These are phyloP conservation scores for Eriosoma lanigerum DNA, from an alignment of 1,140 invertebrate genomes.

Conservation along the genomic window DNA sequence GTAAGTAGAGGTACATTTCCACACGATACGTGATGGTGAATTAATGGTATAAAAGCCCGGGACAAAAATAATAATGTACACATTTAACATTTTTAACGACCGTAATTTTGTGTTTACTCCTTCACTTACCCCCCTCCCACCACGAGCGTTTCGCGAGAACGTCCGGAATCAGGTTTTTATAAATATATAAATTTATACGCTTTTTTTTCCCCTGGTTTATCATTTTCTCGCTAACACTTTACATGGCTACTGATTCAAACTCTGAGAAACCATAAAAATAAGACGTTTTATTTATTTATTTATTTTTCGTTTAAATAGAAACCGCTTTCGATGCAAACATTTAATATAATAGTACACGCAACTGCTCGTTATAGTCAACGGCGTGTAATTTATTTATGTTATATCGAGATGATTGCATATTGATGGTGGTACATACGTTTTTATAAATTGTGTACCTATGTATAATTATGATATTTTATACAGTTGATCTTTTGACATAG, in stretches of 20 bases:
- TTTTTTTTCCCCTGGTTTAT: not conserved
- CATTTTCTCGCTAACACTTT: conserved; percentile 9
- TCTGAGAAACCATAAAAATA: conserved; percentile 15
- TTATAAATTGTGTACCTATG: not conserved
- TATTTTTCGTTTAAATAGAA: not conserved
- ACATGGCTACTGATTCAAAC: conserved; percentile 5
- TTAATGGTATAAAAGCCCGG: conserved; percentile 27
- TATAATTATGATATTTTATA: no score
- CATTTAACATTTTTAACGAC: conserved; percentile 22
- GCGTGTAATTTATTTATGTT: not conserved
- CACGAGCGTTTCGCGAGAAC: conserved; percentile 7
- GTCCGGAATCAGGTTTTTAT: conserved; percentile 16
- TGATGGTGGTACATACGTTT: not conserved
- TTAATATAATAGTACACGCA: not conserved
- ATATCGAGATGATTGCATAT: not conserved
- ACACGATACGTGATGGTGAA: conserved; percentile 3
- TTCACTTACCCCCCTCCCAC: not conserved
- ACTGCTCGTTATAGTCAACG: not conserved
- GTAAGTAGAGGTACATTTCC: no score
- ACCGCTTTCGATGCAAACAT: not conserved
- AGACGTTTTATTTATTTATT: not conserved
- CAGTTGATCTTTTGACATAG: no score
- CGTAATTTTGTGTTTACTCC: conserved; percentile 24
- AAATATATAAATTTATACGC: not conserved
- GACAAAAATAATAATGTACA: not conserved